Evolutionary conservation across 2,888 invertebrate species (phyloP), one percentile per base, ranked within the genome.

Genomic region (Athripsodes cinereus): DNA sequence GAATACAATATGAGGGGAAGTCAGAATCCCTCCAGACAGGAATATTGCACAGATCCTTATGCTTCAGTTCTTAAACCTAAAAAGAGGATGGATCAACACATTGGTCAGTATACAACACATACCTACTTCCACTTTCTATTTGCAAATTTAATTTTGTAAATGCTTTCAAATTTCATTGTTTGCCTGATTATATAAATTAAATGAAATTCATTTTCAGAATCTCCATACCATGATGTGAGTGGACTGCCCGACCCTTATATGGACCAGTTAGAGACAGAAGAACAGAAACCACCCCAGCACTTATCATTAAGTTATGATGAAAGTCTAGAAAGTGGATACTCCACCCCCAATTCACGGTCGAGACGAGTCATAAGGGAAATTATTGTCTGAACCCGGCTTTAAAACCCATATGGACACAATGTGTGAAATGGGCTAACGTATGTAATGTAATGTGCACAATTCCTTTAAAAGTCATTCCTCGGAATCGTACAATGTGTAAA

Each of bases 351-450:
- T 79, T 92, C 93, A 68, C 86, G 94, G 71, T 90, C 91, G 70
- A 85, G 94, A 67, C 83, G 95, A 71, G 93, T 95, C 74, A 94
- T 95, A 70, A 86, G 94, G 67, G 95, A 95, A 78, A 95, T 95
- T 75, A 95, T 95, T 75, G 95, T 95, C 70, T 90, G 83, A 84
- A 66, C 63, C 60, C 53, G 61, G 62, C 62, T 64, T 52, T 64
- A 62, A 52, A 40, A 20, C 59, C 60, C 58, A 48, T 34, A 34
- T 35, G 60, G 55, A 20, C 52, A 22, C 40, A 40, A 52, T 5
- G 2, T 22, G 46, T 53, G 50, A 59, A 31, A 18, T 31, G 44
- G 44, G 40, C 26, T 26, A 26, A 6, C 10, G 26, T n/a, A 53
- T 13, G 34, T 26, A 18, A 46, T 57, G 58, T 54, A 56, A 52